A percentile compares a stretch with the other conserved stretches of the same genome.
These are phyloP conservation scores for Halcyon chelicuti DNA, from an alignment of 2,797 vertebrate species.

Conservation along the genomic window DNA sequence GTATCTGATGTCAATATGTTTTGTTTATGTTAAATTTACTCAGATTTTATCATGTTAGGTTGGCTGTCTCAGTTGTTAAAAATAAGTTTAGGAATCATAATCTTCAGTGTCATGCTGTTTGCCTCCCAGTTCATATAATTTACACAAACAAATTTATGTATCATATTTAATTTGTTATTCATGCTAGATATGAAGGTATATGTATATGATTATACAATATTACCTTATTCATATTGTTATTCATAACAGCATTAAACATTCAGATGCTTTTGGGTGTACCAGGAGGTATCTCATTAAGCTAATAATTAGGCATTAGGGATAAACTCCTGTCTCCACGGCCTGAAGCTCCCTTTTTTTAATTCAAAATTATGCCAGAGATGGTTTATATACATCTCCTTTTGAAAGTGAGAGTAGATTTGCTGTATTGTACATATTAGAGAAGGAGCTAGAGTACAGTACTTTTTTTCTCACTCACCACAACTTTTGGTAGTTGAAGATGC, in stretches of 20 bases:
- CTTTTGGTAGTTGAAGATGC: not conserved
- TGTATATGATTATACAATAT: not conserved
- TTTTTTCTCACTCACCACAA: not conserved
- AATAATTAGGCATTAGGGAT: constrained; percentile 16
- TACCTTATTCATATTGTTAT: not conserved
- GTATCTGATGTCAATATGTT: not conserved
- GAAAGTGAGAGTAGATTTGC: not conserved
- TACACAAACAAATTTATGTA: not conserved
- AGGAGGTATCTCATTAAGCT: constrained; percentile 25
- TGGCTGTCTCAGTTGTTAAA: not conserved
- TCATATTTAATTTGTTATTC: not conserved
- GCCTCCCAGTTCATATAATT: not conserved
- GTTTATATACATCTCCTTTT: not conserved
- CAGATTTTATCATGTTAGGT: not conserved
- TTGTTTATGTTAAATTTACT: not conserved
- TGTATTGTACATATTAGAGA: not conserved
- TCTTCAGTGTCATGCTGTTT: not conserved
- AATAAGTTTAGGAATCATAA: not conserved
- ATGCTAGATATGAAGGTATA: not conserved
- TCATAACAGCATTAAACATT: not conserved
- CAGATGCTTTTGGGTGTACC: not conserved
- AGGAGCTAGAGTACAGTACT: not conserved
- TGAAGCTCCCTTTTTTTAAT: not conserved
- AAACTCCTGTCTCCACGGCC: not conserved
- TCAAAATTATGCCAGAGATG: not conserved